Conservation (phyloP, 2,888 invertebrate species). For the Apotomis turbidana region DNA sequence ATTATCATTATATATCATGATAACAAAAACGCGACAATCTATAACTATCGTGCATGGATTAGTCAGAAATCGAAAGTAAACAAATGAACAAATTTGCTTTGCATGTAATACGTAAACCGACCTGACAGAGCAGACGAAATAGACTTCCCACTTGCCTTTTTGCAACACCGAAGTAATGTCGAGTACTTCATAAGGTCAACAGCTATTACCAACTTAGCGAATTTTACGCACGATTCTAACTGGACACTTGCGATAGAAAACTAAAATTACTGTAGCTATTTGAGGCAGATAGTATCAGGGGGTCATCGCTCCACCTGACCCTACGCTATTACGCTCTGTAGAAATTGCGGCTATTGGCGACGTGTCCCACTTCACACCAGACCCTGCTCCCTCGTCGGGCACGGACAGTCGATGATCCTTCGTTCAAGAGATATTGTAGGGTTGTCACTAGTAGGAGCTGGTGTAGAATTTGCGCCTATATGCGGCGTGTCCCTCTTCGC, state of each 20-base stretch:
- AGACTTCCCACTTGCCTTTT: too few species aligned
- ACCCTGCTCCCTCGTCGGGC: conserved; percentile 4
- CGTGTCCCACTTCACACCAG: conserved; percentile 28
- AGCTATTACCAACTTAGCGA: too few species aligned
- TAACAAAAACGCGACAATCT: neutral
- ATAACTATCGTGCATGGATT: neutral
- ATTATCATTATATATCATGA: neutral
- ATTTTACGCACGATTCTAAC: neutral
- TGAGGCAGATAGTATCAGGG: neutral
- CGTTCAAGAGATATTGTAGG: conserved; percentile 46
- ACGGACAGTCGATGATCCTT: conserved; percentile 54
- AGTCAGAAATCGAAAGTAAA: neutral
- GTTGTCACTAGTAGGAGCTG: conserved; percentile 23
- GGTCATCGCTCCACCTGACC: conserved; percentile 38
- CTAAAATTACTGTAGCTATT: neutral
- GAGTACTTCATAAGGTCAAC: too few species aligned
- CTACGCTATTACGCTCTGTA: conserved; percentile 9
- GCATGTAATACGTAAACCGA: neutral
- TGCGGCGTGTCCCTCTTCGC: too few species aligned
- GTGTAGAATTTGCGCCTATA: too few species aligned
- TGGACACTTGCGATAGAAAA: neutral
- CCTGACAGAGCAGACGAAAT: too few species aligned
- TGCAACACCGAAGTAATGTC: too few species aligned
- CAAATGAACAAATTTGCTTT: neutral
- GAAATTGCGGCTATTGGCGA: conserved; percentile 17